Conservation (phyloP, 2,113 vertebrate genomes). For the Thamnaconus septentrionalis region DNA sequence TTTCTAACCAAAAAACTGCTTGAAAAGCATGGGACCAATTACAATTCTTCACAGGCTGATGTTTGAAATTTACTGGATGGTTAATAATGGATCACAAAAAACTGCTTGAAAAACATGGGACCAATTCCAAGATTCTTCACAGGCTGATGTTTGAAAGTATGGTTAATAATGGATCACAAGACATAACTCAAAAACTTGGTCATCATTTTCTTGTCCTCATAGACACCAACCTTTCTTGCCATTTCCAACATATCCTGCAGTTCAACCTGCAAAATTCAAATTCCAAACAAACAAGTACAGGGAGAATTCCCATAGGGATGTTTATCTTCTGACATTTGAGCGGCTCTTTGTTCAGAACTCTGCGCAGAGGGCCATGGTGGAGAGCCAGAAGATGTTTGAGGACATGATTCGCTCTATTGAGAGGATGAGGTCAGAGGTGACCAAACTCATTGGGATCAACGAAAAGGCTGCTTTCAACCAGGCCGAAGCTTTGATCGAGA, state of each 20-base stretch:
- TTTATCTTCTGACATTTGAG: not conserved
- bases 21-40: no score
- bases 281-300: no score
- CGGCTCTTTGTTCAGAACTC: slow-evolving; percentile 65
- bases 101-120: no score
- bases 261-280: not conserved
- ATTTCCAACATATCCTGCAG: not conserved
- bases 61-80: no score
- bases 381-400: slow-evolving; percentile 83
- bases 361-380: slow-evolving; percentile 80
- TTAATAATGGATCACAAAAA: not conserved
- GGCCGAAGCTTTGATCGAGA: slow-evolving; percentile 77
- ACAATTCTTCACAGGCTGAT: no score
- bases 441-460: slow-evolving; percentile 80
- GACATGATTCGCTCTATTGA: slow-evolving; percentile 83
- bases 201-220: not conserved
- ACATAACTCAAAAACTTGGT: not conserved
- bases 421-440: slow-evolving; percentile 82
- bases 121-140: no score
- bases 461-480: slow-evolving; percentile 80
- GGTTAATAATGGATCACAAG: not conserved
- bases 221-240: not conserved
- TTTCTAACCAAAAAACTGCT: no score
- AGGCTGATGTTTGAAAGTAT: no score
- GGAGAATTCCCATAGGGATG: no score